Evolutionary conservation across 1,140 invertebrate species (phyloP), one percentile per base, ranked within the genome.

Genomic region (Xylocopa sonorina): DNA sequence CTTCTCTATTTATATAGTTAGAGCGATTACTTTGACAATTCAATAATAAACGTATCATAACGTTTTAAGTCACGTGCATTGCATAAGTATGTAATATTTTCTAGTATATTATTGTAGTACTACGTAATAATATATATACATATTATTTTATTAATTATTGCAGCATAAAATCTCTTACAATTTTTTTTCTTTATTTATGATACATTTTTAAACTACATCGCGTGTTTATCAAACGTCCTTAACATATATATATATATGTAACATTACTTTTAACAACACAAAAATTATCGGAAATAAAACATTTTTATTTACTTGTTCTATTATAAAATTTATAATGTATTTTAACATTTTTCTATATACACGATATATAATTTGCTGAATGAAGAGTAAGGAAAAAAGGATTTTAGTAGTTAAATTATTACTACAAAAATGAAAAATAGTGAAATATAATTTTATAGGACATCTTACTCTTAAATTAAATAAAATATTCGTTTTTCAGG

Each of bases 401-500:
- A n/a, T n/a, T n/a, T n/a, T n/a, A 16, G 18, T 32, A 27, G 0
- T 9, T 41, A 63, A 27, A 18, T 38, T 43, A 18, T 64, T 18
- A 41, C 3, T 7, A 32, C 18, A 58, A 32, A 58, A 32, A n/a
- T n/a, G n/a, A n/a, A n/a, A n/a, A n/a, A n/a, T n/a, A n/a, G n/a
- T n/a, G n/a, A n/a, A n/a, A n/a, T n/a, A 9, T 53, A 7, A 58
- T 7, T 34, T 34, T 4, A 38, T 58, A 34, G 9, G 9, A 14
- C n/a, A 27, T 55, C 24, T 43, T 34, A 81, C 69, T 72, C 57
- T 14, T 9, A 43, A 60, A 16, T 50, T 48, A 51, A 74, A 7
- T 57, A 18, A 72, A 32, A 18, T 21, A 41, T 46, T 55, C 66
- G 74, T 66, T 12, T 75, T 60, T 7, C 27, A 85, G 62, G 38